Conservation (phyloP, 2,797 vertebrate genomes). For the Pangasius sanitwongsei region DNA sequence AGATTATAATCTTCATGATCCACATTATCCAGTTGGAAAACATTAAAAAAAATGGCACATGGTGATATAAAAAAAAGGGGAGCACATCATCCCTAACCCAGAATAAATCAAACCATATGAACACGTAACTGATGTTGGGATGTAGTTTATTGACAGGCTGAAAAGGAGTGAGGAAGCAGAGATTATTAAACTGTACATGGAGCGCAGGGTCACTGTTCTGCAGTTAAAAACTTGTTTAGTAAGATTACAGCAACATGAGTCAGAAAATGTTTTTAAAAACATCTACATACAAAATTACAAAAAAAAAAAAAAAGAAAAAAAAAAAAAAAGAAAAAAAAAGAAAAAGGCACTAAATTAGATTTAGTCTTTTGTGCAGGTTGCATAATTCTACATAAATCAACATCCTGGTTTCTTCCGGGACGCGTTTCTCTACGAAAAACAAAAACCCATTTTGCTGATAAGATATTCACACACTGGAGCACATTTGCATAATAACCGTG, state of each 20-base stretch:
- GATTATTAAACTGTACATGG: constrained; percentile 70
- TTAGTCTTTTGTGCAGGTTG: constrained; percentile 38
- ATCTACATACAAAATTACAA: constrained; percentile 34
- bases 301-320: constrained; percentile 22
- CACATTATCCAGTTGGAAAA: neutral
- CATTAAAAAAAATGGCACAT: neutral
- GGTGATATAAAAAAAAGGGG: neutral
- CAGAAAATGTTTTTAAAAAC: neutral
- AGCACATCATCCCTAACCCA: neutral
- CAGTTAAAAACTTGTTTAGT: neutral
- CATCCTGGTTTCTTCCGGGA: constrained; percentile 45
- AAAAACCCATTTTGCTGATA: neutral
- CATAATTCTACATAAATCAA: constrained; percentile 41
- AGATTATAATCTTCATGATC: neutral
- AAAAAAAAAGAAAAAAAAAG: constrained; percentile 23
- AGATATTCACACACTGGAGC: constrained; percentile 10
- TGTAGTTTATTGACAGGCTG: constrained; percentile 67
- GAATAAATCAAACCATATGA: neutral
- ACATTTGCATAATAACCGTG: constrained; percentile 22
- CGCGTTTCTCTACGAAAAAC: constrained; percentile 5
- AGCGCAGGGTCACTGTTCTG: constrained; percentile 38
- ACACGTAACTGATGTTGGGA: neutral
- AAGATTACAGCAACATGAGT: constrained; percentile 15
- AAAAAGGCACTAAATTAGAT: constrained; percentile 40
- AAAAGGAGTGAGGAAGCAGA: constrained; percentile 66